Conservation (phyloP, 92 coral and sea anemone species). For the Montipora capitata region DNA sequence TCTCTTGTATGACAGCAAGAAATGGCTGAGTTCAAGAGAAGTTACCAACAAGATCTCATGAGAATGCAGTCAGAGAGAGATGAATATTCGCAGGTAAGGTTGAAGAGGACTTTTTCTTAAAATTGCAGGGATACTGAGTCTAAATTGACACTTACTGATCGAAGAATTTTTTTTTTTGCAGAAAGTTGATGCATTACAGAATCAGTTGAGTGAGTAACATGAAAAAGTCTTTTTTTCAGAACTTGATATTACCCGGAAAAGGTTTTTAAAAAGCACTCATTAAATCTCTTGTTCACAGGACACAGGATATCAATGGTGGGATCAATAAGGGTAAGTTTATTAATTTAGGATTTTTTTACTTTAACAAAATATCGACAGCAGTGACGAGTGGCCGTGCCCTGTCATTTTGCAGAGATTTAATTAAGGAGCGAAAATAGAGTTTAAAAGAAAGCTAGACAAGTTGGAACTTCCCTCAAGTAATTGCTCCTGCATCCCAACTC, state of each 20-base stretch:
- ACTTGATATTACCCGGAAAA: no score
- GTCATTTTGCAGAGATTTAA: no score
- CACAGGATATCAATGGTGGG: conserved; percentile 88
- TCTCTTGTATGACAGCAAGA: conserved; percentile 73
- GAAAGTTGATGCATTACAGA: conserved; percentile 53
- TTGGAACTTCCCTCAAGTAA: no score
- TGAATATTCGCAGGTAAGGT: conserved; percentile 57
- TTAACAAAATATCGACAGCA: no score
- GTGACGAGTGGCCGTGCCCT: no score
- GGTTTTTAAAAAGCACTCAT: no score
- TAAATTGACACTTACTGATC: not conserved
- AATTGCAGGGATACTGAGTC: not conserved
- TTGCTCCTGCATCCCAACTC: no score
- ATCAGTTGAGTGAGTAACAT: conserved; percentile 53
- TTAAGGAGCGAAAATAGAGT: no score
- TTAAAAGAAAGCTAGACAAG: no score
- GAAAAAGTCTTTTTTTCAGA: no score
- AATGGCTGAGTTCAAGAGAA: conserved; percentile 39
- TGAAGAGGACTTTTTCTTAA: not conserved
- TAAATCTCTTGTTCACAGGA: conserved; percentile 24
- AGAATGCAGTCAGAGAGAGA: conserved; percentile 65
- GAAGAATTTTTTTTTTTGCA: not conserved
- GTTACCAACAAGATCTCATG: conserved; percentile 70
- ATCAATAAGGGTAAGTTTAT: conserved; percentile 73
- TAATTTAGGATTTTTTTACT: not conserved